Percentiles rank a stretch among this genome's conserved stretches.
These are phyloP conservation scores for Hirundo rustica DNA, from an alignment of 2,797 vertebrate genomes.

Conservation along the genomic window DNA sequence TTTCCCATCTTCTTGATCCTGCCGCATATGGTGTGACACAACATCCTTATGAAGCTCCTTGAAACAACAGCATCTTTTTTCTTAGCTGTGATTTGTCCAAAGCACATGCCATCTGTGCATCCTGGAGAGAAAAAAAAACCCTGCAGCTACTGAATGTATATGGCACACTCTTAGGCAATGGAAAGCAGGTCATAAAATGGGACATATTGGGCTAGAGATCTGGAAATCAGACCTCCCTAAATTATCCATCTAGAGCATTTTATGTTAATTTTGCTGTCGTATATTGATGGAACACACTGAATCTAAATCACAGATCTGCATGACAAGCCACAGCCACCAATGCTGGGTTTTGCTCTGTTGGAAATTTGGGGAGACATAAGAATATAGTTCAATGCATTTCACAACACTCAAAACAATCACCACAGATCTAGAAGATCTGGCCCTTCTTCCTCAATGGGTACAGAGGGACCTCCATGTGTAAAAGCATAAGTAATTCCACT, in stretches of 20 bases:
- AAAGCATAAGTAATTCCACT: not conserved
- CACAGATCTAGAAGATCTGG: not conserved
- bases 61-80: conserved; percentile 62
- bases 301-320: not conserved
- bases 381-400: not conserved
- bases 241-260: not conserved
- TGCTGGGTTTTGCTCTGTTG: not conserved
- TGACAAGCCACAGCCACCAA: not conserved
- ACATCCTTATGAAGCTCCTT: conserved; percentile 55
- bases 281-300: not conserved
- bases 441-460: not conserved
- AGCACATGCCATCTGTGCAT: conserved; percentile 59
- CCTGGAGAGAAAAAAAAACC: not conserved
- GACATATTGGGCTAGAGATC: not conserved
- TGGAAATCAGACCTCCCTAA: not conserved
- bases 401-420: not conserved
- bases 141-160: not conserved
- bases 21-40: conserved; percentile 62
- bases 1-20: not conserved
- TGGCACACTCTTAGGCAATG: conserved; percentile 20
- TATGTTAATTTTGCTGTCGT: not conserved
- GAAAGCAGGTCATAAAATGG: conserved; percentile 52
- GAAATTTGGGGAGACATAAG: not conserved
- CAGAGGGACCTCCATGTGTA: not conserved
- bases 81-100: conserved; percentile 61